Evolutionary conservation across 2,113 vertebrate species (phyloP).

Genomic region (Siniperca knerii): DNA sequence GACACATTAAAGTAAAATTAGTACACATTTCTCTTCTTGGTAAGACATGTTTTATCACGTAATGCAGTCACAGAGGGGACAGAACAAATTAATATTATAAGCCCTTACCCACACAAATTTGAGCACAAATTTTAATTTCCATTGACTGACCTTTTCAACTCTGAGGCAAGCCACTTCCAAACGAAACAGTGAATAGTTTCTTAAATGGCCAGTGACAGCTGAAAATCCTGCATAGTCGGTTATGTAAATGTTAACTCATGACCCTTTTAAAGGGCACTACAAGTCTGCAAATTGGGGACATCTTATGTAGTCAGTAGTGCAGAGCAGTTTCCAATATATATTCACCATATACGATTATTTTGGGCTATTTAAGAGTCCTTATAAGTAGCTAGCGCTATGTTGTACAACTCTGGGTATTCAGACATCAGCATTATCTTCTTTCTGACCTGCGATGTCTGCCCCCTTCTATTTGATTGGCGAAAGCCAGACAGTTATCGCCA

Average conservation of each 20-base stretch:
- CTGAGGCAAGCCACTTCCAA: constrained; percentile 34
- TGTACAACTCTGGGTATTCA: too few relatives aligned
- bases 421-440: too few relatives aligned
- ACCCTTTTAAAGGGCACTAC: constrained; percentile 37
- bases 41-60: not conserved
- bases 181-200: constrained; percentile 34
- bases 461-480: too few relatives aligned
- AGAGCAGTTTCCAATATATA: not conserved
- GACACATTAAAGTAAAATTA: constrained; percentile 11
- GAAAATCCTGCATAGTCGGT: constrained; percentile 36
- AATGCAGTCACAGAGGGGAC: not conserved
- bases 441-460: too few relatives aligned
- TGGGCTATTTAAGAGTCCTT: not conserved
- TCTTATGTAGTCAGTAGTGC: constrained; percentile 20
- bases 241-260: constrained; percentile 51
- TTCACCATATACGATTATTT: constrained; percentile 6
- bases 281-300: constrained; percentile 31
- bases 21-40: not conserved
- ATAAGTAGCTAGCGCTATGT: too few relatives aligned
- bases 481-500: too few relatives aligned
- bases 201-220: constrained; percentile 47
- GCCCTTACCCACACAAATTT: constrained; percentile 3
- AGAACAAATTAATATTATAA: not conserved
- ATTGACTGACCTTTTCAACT: constrained; percentile 67
- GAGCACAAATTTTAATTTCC: constrained; percentile 45